Evolutionary conservation across 1,140 invertebrate species (phyloP).

Genomic region (Heliconius melpomene): DNA sequence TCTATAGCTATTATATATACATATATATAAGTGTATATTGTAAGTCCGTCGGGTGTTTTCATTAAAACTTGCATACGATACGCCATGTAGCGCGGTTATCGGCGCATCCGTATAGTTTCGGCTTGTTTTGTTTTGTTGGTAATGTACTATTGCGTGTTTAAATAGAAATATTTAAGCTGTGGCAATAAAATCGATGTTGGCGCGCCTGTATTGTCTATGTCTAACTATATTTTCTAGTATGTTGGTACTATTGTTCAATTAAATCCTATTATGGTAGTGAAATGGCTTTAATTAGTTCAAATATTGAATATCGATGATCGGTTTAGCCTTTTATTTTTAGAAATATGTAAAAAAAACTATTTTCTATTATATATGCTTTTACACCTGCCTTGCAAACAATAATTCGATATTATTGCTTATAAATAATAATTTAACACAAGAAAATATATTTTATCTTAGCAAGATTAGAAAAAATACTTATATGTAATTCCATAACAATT

Average conservation of each 20-base stretch:
- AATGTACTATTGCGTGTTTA: conserved; percentile 18
- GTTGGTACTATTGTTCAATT: neutral
- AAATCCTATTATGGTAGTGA: neutral
- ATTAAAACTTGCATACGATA: conserved; percentile 64
- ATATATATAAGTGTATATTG: conserved; percentile 22
- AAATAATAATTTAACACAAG: too few species aligned
- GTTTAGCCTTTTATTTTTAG: neutral
- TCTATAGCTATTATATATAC: neutral
- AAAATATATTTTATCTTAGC: too few species aligned
- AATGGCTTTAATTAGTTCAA: neutral
- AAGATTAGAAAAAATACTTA: too few species aligned
- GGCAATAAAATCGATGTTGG: conserved; percentile 12
- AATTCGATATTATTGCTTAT: too few species aligned
- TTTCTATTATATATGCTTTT: too few species aligned
- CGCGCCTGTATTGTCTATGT: neutral
- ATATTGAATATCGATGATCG: neutral
- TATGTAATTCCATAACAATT: too few species aligned
- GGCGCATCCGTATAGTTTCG: conserved; percentile 29
- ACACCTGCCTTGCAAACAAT: too few species aligned
- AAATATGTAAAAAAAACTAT: too few species aligned
- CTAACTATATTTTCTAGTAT: neutral
- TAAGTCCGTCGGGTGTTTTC: conserved; percentile 52
- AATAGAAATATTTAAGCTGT: conserved; percentile 14
- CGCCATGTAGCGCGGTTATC: conserved; percentile 37
- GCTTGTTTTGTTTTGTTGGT: conserved; percentile 35